Conservation (phyloP, 2,797 vertebrate species). For the Novumbra hubbsi region DNA sequence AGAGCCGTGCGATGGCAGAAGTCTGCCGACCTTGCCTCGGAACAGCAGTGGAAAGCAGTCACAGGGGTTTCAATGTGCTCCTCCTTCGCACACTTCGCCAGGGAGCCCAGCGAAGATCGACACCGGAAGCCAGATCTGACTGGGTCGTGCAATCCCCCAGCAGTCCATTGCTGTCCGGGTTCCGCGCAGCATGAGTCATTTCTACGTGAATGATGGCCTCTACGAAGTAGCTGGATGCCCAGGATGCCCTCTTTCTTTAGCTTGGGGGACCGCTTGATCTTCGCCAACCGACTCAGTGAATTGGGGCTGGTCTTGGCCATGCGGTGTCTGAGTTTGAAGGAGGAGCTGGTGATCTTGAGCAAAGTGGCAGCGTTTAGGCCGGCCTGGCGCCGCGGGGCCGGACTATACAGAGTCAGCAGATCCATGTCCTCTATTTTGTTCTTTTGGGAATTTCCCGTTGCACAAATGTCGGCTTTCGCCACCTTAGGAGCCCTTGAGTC, state of each 20-base stretch:
- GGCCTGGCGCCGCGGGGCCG: constrained; percentile 89
- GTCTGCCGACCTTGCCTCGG: constrained; percentile 81
- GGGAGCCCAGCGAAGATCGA: constrained; percentile 64
- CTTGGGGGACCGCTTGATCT: constrained; percentile 54
- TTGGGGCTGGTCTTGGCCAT: constrained; percentile 67
- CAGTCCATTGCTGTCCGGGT: constrained; percentile 56
- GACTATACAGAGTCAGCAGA: constrained; percentile 69
- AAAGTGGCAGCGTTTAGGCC: constrained; percentile 92
- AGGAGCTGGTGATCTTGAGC: constrained; percentile 88
- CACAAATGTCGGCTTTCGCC: constrained; percentile 44
- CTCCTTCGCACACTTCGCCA: constrained; percentile 76
- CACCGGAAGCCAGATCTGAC: constrained; percentile 63
- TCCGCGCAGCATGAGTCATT: constrained; percentile 61
- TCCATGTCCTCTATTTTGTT: constrained; percentile 58
- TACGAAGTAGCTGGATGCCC: constrained; percentile 42
- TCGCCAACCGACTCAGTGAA: constrained; percentile 26
- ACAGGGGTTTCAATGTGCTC: constrained; percentile 73
- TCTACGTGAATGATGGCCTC: constrained; percentile 68
- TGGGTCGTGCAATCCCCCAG: constrained; percentile 46
- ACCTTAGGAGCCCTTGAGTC: constrained; percentile 59
- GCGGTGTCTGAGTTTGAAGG: constrained; percentile 63
- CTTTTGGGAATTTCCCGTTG: constrained; percentile 57
- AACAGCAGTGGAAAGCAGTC: constrained; percentile 77
- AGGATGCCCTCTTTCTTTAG: constrained; percentile 56
- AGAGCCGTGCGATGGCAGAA: constrained; percentile 90